Evolutionary conservation across 1,140 invertebrate species (phyloP).

Genomic region (Drosophila bipectinata): DNA sequence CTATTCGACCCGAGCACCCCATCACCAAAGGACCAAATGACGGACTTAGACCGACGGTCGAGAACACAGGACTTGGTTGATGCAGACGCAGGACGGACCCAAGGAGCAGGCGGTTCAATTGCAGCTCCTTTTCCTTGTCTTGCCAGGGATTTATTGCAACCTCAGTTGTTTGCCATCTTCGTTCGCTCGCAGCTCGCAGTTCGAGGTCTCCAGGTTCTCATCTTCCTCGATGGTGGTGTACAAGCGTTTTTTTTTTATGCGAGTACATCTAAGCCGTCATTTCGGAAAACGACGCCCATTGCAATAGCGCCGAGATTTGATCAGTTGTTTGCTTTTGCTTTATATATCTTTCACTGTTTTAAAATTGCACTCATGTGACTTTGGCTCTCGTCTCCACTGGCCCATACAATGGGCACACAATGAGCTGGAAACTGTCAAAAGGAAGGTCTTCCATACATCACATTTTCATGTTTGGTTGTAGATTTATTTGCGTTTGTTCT

Average conservation of each 20-base stretch:
- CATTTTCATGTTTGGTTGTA: not conserved
- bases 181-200: conserved; percentile 3
- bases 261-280: conserved; percentile 50
- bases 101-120: conserved; percentile 44
- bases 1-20: conserved; percentile 36
- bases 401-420: conserved; percentile 46
- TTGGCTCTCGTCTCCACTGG: conserved; percentile 39
- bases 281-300: conserved; percentile 51
- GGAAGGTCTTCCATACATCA: conserved; percentile 12
- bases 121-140: conserved; percentile 49
- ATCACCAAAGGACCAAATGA: not conserved
- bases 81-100: not conserved
- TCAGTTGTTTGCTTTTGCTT: conserved; percentile 60
- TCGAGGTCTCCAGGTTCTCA: conserved; percentile 23
- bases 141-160: conserved; percentile 58
- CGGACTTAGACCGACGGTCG: conserved; percentile 10
- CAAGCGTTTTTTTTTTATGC: conserved; percentile 28
- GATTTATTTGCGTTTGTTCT: not conserved
- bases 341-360: conserved; percentile 60
- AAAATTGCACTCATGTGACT: conserved; percentile 60
- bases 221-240: conserved; percentile 2
- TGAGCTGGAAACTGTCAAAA: conserved; percentile 31
- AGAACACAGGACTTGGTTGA: not conserved
- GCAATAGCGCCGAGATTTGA: conserved; percentile 58
- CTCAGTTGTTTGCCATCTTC: conserved; percentile 55